Conservation (phyloP, 1,140 invertebrate species). For the Harlomillsia oculata region DNA sequence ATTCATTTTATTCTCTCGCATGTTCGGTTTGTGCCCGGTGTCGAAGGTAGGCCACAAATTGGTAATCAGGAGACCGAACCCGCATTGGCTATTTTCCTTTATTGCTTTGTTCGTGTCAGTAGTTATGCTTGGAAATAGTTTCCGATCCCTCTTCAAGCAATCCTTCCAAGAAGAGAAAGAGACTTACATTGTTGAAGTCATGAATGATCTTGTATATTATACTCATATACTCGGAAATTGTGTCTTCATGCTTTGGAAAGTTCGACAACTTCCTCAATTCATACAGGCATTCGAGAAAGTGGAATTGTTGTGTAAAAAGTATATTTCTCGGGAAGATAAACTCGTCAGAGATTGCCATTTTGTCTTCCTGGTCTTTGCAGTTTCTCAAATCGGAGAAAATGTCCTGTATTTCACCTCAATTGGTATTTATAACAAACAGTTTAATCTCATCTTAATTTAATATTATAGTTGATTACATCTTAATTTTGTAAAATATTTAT, state of each 20-base stretch:
- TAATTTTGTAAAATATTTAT: background rate
- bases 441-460: no score
- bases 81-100: constrained; percentile 1
- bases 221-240: constrained; percentile 11
- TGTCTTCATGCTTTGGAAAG: constrained; percentile 6
- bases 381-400: constrained; percentile 1
- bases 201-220: constrained; percentile 17
- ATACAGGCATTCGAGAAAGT: constrained; percentile 4
- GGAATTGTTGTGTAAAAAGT: constrained; percentile 18
- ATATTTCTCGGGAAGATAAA: constrained; percentile 7
- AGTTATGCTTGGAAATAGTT: constrained; percentile 2
- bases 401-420: constrained; percentile 5
- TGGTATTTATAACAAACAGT: no score
- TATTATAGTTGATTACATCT: background rate
- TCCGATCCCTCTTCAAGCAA: background rate
- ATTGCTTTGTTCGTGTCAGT: constrained; percentile 6
- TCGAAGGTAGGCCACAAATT: constrained; percentile 1
- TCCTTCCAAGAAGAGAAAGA: background rate
- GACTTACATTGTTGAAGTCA: background rate
- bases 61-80: background rate
- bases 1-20: constrained; percentile 7
- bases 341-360: constrained; percentile 5
- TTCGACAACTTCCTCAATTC: constrained; percentile 14
- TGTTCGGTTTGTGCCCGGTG: constrained; percentile 11
- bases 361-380: constrained; percentile 2